phyloP scores from a whole-genome alignment of 2,888 invertebrate species.

The Ochlodes sylvanus region DNA sequence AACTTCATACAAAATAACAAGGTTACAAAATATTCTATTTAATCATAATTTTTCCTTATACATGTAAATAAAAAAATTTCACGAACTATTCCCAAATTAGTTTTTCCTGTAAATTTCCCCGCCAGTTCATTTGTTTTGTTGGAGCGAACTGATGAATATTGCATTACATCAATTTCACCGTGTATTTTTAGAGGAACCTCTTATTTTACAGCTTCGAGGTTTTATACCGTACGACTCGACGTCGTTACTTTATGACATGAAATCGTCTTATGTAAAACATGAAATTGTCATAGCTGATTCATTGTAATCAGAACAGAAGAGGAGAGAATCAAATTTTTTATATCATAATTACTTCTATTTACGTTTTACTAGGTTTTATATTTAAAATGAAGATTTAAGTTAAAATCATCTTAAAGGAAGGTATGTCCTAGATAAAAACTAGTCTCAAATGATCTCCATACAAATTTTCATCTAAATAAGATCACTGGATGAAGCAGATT shows the following conservation, averaged over 20 bases:
- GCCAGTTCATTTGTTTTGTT: constrained; percentile 21
- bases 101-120: constrained; percentile 12
- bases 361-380: too few species aligned
- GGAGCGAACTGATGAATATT: constrained; percentile 16
- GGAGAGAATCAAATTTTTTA: too few species aligned
- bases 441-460: too few species aligned
- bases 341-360: too few species aligned
- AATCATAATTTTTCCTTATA: not conserved
- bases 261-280: not conserved
- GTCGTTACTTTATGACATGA: not conserved
- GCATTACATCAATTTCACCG: constrained; percentile 19
- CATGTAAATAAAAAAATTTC: not conserved
- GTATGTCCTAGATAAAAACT: too few species aligned
- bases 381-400: too few species aligned
- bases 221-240: not conserved
- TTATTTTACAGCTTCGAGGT: not conserved
- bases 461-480: too few species aligned
- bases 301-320: too few species aligned
- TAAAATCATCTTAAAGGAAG: too few species aligned
- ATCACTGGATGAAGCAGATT: too few species aligned
- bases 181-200: constrained; percentile 11
- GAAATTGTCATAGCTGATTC: too few species aligned
- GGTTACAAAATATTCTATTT: not conserved
- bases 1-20: not conserved
- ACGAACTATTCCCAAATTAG: not conserved